Conservation (phyloP, 2,113 vertebrate species). For the Ameiurus melas region DNA sequence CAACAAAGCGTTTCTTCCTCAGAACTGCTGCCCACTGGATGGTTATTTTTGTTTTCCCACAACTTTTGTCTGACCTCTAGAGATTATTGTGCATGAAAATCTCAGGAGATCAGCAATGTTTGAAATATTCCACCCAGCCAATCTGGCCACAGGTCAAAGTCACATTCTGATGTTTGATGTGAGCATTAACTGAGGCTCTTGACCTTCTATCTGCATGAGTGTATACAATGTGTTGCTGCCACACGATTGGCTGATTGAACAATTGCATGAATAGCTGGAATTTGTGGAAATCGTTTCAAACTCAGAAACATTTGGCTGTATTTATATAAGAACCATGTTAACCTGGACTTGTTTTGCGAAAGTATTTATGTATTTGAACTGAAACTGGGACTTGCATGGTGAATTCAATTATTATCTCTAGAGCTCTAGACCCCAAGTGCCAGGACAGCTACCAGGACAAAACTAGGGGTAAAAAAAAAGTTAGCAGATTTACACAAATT, state of each 20-base stretch:
- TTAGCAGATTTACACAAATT: no score
- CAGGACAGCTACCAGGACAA: background rate
- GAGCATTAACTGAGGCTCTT: background rate
- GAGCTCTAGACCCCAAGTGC: background rate
- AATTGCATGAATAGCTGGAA: no score
- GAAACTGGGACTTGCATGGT: no score
- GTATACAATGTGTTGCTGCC: no score
- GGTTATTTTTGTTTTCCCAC: background rate
- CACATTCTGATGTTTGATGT: background rate
- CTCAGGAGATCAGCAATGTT: background rate
- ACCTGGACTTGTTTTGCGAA: background rate
- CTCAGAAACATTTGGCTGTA: background rate
- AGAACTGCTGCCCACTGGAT: background rate
- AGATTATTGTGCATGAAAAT: background rate
- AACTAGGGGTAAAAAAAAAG: background rate
- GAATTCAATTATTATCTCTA: background rate
- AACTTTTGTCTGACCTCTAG: background rate
- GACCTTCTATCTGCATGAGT: background rate
- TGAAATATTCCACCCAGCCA: background rate
- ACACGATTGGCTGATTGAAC: no score
- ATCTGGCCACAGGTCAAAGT: background rate
- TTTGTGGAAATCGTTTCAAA: background rate
- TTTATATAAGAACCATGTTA: background rate
- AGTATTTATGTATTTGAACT: background rate
- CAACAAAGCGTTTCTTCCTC: background rate